Base-by-base conservation (phyloP, 2,113 vertebrate species). In the Raja brachyura region DNA sequence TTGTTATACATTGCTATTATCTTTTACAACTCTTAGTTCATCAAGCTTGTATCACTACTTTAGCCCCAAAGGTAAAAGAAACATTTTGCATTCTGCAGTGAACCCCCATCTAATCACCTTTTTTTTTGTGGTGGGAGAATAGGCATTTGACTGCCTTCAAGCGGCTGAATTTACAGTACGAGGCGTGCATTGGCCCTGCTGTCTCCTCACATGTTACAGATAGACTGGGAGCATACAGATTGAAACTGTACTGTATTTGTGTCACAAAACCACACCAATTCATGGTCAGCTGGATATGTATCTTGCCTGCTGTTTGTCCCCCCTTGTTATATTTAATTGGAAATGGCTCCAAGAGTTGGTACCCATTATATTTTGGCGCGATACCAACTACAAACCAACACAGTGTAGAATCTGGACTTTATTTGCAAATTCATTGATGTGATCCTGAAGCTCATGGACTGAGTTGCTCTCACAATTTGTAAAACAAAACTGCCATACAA, bases 21-120 rank as follows among this genome's bases (percentile, higher is more conserved):
- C 90, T 74, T 88, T 92, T 92, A 92, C 90, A 92, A 73, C 90
- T 92, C 90, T 92, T 92, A 92, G 90, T 92, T 68, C 90, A 92
- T 73, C 90, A 92, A 92, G 90, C 90, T 92, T 70, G 33, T 48
- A 73, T 92, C 90, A 74, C 90, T 92, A 92, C 90, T 92, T 92
- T 54, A 92, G 90, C 68, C 68, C 31, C 90, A 48, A 92, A 73
- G 90, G 90, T 92, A 92, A 92, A 92, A 92, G 33, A 48, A 77
- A 70, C 90, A 92, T 92, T 48, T 92, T 73, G 39, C 66, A 92
- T 92, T 73, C 33, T n/a, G 31, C 86, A 33, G 61, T 90, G 63
- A 90, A 39, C 33, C 63, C 54, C 20, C 18, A 66, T 73, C 68
- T 74, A 92, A 48, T 92, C 68, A 92, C 8, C 20, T 73, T 22